These are phyloP conservation scores for Lutraria lutraria DNA, from an alignment of 2,888 invertebrate species.

Conservation along the genomic window DNA sequence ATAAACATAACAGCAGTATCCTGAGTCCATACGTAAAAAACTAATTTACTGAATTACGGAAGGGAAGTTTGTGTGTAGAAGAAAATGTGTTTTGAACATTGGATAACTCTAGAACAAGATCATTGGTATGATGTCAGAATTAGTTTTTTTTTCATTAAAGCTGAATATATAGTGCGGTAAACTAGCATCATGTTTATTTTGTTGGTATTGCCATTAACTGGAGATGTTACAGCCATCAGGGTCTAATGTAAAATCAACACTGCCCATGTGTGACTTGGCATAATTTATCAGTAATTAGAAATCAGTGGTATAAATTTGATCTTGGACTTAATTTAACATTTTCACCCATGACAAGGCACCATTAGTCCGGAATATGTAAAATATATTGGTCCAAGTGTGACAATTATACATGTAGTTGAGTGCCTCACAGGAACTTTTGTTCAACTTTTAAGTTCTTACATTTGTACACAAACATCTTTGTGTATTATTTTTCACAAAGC, in stretches of 20 bases:
- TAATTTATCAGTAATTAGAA: conserved; percentile 10
- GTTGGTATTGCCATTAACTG: conserved; percentile 13
- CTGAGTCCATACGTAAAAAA: conserved; percentile 36
- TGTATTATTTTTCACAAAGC: too few relatives aligned
- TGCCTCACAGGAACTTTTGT: too few relatives aligned
- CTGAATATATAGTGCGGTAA: neutral
- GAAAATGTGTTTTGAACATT: conserved; percentile 12
- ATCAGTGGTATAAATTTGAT: conserved; percentile 3
- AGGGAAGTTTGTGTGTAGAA: conserved; percentile 1
- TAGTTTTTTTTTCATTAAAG: neutral
- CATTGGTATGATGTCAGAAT: neutral
- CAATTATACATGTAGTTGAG: too few relatives aligned
- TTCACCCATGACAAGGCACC: neutral
- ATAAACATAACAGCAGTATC: conserved; percentile 22
- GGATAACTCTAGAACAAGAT: neutral
- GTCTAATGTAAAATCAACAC: conserved; percentile 26
- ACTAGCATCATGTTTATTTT: neutral
- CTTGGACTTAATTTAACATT: conserved; percentile 2
- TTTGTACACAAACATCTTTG: too few relatives aligned
- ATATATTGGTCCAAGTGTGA: too few relatives aligned
- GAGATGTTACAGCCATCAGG: neutral
- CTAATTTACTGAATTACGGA: conserved; percentile 34
- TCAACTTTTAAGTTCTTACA: too few relatives aligned
- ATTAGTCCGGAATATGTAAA: neutral
- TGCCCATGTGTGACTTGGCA: conserved; percentile 43